Conservation (phyloP, 2,113 vertebrate species). For the Casuarius casuarius region DNA sequence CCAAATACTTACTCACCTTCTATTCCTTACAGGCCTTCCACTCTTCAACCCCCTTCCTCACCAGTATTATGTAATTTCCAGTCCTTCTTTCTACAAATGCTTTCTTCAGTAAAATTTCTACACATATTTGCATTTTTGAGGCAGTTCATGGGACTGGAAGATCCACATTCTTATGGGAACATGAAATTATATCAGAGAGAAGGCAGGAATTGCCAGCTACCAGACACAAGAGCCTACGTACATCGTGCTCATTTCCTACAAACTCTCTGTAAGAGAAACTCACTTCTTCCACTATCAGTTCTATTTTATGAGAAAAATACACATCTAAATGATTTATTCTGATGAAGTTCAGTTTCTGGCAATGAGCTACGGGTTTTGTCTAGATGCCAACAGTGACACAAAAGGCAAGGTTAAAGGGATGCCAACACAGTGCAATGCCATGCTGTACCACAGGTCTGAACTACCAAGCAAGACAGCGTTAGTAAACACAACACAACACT, state of each 20-base stretch:
- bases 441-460: background rate
- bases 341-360: background rate
- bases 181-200: background rate
- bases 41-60: background rate
- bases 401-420: background rate
- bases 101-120: background rate
- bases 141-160: background rate
- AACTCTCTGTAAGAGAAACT: background rate
- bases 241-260: background rate
- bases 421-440: background rate
- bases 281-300: background rate
- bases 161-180: background rate
- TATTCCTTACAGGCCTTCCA: background rate
- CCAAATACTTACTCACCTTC: background rate
- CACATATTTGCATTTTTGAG: background rate
- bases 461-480: background rate
- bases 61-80: background rate
- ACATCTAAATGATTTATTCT: background rate
- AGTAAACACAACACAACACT: fast-evolving
- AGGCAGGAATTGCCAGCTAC: background rate
- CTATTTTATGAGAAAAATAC: background rate
- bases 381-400: fast-evolving
- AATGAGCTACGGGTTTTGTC: background rate
- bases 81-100: background rate
- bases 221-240: background rate